Evolutionary conservation across 2,113 vertebrate genomes (phyloP).

Genomic region (Muntiacus muntjak): DNA sequence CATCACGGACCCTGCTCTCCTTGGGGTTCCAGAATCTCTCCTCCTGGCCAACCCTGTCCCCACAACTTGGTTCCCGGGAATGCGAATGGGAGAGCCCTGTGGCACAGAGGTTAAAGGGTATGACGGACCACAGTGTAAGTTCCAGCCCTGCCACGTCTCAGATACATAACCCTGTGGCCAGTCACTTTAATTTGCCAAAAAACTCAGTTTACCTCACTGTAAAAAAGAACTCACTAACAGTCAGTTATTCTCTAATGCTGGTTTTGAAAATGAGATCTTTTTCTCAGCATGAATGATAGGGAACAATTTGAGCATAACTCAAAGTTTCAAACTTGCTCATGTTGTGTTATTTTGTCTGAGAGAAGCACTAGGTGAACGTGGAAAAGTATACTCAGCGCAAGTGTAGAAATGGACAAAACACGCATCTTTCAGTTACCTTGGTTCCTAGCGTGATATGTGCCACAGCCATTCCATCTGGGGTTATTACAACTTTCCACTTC

Average conservation of each 20-base stretch:
- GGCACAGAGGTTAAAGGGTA: neutral
- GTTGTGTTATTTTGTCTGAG: neutral
- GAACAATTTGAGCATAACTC: neutral
- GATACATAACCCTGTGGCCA: neutral
- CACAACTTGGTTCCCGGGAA: neutral
- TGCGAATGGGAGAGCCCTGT: neutral
- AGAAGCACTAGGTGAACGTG: neutral
- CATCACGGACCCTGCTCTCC: neutral
- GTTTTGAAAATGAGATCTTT: neutral
- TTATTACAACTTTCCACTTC: neutral
- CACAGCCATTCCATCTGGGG: neutral
- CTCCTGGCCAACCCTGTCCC: neutral
- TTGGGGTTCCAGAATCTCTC: neutral
- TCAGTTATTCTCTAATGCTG: neutral
- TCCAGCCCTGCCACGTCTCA: too few species aligned
- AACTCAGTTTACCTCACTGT: neutral
- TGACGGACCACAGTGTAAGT: neutral
- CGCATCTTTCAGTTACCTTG: neutral
- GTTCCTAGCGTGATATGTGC: rapidly evolving
- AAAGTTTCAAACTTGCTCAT: neutral
- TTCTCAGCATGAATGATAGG: neutral
- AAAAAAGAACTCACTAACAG: neutral
- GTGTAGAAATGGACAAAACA: neutral
- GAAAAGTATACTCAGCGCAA: neutral
- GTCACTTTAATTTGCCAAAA: neutral